Evolutionary conservation across 2,888 invertebrate genomes (phyloP), one percentile per base, ranked within the genome.

Genomic region (Esperia sulphurella): DNA sequence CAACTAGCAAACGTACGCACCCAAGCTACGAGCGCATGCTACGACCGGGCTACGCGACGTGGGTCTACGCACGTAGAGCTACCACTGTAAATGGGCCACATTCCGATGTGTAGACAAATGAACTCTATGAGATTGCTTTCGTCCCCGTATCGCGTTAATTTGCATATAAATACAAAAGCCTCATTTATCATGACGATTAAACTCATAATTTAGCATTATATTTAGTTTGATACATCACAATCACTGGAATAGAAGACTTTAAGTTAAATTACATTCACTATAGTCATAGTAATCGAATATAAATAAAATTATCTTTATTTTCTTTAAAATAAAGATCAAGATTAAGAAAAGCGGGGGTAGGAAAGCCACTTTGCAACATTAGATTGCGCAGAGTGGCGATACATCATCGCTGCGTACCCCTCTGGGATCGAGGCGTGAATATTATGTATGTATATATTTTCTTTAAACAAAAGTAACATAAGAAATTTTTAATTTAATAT

Each of bases 41-140:
- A 68, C 71, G 71, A 58, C 61, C 59, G 53, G 55, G 58, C 73
- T 66, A 67, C 71, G 68, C 41, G 21, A 21, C 21, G 21, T 5
- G 43, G 53, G 45, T 57, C 67, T 71, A 77, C 75, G 76, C 69
- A 66, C 73, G 78, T 73, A 79, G 75, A 57, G 50, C 59, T 14
- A 13, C 12, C 52, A 54, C 61, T 57, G 56, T 54, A 58, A 58
- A 63, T 65, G 66, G 65, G 54, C 61, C 54, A 61, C 71, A 73
- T 75, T 71, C 64, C 64, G 51, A 52, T 46, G 62, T 53, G 68
- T 68, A 73, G 61, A 68, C 59, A 68, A 71, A 71, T 64, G 61
- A 62, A 63, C 55, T 58, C 51, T 54, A 58, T 52, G 46, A 51
- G 55, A 59, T 65, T 57, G 60, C 54, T 53, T 59, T 55, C 54